Evolutionary conservation across 2,797 vertebrate species (phyloP), one percentile per base, ranked within the genome.

Genomic region (Prionace glauca): DNA sequence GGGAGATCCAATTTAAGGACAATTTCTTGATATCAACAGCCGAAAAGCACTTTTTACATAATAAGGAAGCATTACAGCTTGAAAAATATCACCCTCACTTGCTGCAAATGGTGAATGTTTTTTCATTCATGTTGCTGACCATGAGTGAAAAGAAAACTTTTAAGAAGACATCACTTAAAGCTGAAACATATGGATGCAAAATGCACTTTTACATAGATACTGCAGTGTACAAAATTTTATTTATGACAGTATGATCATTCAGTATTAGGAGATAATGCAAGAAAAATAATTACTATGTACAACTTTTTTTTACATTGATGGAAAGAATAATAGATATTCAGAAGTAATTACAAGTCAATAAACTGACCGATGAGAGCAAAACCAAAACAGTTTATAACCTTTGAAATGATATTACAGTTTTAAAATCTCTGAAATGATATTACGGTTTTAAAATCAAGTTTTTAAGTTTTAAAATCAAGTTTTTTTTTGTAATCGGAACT

Each of bases 261-360:
- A 62, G 56, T 65, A 60, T 74, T 77, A 74, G 41, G 60, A 95
- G 93, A 10, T 56, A 77, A 50, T 56, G 71, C 93, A 74, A 56
- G 71, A 95, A 95, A 71, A 94, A 93, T 74, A 94, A 94, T 94
- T 94, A 94, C 56, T 91, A 94, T 72, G 32, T 94, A 94, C 92
- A 69, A 71, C 22, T 22, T 69, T 32, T 69, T 94, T 77, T 74
- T 77, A 95, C 93, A 95, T 72, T 29, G 41, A 77, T 95, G 26
- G 8, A 65, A 84, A 72, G 92, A 65, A 93, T 41, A 94, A 92
- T 72, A 69, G 24, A 72, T 50, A 29, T 72, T 11, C 18, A 32
- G 18, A 94, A 41, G 36, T 74, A 94, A 50, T 72, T 74, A 50
- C 45, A 60, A 95, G 45, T 11, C 69, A 77, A 45, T 67, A 24